Conservation (phyloP, 2,113 vertebrate species). For the Chaenocephalus aceratus region DNA sequence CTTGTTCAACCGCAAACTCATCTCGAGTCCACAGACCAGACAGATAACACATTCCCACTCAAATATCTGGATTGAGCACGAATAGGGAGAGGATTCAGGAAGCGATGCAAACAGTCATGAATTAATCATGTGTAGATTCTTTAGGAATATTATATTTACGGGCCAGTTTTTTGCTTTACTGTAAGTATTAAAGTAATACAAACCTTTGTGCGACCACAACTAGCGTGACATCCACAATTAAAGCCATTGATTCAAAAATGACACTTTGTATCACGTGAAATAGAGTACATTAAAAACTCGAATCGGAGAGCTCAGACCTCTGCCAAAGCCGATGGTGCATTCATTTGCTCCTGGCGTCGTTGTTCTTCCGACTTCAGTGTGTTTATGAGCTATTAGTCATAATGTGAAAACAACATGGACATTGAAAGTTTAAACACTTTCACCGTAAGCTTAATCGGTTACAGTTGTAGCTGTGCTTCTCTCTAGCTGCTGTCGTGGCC, state of each 20-base stretch:
- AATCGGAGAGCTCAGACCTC: no score
- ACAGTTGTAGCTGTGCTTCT: slow-evolving; percentile 27
- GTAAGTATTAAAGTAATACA: neutral
- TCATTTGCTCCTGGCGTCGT: no score
- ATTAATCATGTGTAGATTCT: slow-evolving; percentile 29
- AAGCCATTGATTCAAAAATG: neutral
- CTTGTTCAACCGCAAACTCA: neutral
- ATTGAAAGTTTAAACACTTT: neutral
- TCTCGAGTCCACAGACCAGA: neutral
- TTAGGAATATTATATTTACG: slow-evolving; percentile 11
- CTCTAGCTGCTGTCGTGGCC: slow-evolving; percentile 28
- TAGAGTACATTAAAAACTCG: neutral
- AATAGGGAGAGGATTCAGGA: neutral
- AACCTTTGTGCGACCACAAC: neutral
- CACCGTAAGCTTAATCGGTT: neutral
- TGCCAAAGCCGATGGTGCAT: no score
- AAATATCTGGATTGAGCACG: neutral
- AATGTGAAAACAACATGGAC: no score
- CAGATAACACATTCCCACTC: neutral
- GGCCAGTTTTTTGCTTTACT: neutral
- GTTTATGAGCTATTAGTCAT: no score
- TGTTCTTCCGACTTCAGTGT: no score
- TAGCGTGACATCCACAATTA: neutral
- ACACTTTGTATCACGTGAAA: neutral
- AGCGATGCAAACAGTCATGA: slow-evolving; percentile 11